Percentiles rank a stretch among this genome's conserved stretches.
Conservation (phyloP, 2,797 vertebrate species). For the Chloroceryle inda region DNA sequence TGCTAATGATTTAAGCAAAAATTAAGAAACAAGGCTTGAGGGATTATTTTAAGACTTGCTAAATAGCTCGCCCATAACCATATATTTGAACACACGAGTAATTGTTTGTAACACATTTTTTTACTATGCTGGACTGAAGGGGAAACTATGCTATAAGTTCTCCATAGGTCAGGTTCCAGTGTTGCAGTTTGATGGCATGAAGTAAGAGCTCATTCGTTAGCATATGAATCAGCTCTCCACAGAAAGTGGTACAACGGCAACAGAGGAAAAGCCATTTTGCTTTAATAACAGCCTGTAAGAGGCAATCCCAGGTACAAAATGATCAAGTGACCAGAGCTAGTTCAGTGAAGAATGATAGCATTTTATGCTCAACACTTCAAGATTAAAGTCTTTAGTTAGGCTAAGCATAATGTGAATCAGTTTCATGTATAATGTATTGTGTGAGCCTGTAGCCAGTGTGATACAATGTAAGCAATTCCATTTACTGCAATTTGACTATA, state of each 20-base stretch:
- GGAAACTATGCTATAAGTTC: neutral
- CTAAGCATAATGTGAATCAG: conserved; percentile 69
- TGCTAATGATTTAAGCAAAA: neutral
- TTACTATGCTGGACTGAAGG: neutral
- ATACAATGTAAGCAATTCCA: conserved; percentile 75
- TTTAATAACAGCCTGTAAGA: conserved; percentile 66
- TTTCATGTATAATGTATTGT: conserved; percentile 75
- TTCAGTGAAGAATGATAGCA: conserved; percentile 69
- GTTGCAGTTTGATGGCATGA: neutral
- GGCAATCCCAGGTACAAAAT: conserved; percentile 69
- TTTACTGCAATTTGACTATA: conserved; percentile 71
- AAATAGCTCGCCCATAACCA: neutral
- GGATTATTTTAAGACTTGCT: neutral
- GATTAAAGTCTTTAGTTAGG: conserved; percentile 72
- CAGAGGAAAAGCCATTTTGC: conserved; percentile 70
- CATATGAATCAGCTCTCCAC: conserved; percentile 67
- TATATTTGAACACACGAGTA: neutral
- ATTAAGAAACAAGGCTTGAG: neutral
- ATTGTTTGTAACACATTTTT: neutral
- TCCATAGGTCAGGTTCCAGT: conserved; percentile 4
- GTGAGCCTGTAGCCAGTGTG: conserved; percentile 53
- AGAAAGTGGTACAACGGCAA: conserved; percentile 50
- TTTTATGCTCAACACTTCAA: conserved; percentile 66
- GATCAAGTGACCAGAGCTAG: conserved; percentile 69
- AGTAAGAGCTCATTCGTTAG: conserved; percentile 61